Evolutionary conservation across 2,113 vertebrate species (phyloP).

Genomic region (Prionailurus viverrinus): DNA sequence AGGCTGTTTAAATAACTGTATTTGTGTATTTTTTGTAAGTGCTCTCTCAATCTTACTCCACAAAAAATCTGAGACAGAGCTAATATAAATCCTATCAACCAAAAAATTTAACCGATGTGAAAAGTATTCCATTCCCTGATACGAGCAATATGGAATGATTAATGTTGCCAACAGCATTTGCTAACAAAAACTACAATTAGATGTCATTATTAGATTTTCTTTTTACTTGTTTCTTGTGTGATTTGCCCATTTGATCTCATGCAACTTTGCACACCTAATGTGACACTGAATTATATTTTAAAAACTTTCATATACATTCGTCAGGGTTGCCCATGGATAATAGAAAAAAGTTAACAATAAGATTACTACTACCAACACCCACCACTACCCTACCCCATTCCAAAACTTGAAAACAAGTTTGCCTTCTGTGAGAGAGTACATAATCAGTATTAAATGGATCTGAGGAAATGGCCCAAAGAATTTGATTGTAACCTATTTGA

Average conservation of each 20-base stretch:
- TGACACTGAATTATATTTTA: neutral
- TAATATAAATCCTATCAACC: conserved; percentile 42
- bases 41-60: neutral
- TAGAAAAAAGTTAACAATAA: neutral
- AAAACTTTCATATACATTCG: neutral
- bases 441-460: neutral
- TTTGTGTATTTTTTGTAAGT: neutral
- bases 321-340: neutral
- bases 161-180: neutral
- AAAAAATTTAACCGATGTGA: neutral
- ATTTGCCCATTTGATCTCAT: conserved; percentile 40
- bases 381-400: neutral
- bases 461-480: neutral
- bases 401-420: neutral
- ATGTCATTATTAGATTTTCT: neutral
- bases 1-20: conserved; percentile 12
- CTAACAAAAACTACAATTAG: conserved; percentile 9
- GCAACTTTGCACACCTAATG: neutral
- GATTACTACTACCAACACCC: too few species aligned
- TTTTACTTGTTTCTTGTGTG: neutral
- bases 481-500: neutral
- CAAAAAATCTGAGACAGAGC: neutral
- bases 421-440: neutral
- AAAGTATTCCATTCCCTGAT: neutral
- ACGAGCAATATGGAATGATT: neutral